phyloP scores from a whole-genome alignment of 2,797 vertebrate genomes.

The Moxostoma hubbsi region DNA sequence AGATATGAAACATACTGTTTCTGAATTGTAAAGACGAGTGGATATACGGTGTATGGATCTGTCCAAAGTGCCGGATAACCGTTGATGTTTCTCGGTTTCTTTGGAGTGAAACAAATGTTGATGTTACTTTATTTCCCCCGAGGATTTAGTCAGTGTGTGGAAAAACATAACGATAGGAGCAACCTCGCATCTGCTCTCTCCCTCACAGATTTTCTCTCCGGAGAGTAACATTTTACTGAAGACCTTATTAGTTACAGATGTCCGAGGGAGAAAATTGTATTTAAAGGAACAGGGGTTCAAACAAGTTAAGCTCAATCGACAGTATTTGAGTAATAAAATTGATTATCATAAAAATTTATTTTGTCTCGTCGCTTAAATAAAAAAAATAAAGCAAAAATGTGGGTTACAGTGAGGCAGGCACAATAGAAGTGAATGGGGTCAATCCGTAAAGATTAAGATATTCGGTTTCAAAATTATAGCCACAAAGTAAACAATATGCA shows the following conservation, averaged over 20 bases:
- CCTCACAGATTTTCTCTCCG: slow-evolving; percentile 14
- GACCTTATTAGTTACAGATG: not conserved
- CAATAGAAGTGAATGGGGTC: too few relatives aligned
- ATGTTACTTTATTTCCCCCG: slow-evolving; percentile 54
- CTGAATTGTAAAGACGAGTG: not conserved
- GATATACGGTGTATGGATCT: not conserved
- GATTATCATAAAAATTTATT: too few relatives aligned
- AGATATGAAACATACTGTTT: not conserved
- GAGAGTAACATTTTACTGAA: not conserved
- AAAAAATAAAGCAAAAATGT: too few relatives aligned
- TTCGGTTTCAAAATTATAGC: too few relatives aligned
- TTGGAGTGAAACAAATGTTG: slow-evolving; percentile 48
- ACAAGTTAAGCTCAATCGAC: not conserved
- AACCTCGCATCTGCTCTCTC: slow-evolving; percentile 67
- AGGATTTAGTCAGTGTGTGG: slow-evolving; percentile 28
- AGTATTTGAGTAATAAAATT: too few relatives aligned
- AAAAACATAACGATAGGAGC: slow-evolving; percentile 55
- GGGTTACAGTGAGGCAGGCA: too few relatives aligned
- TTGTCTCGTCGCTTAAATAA: too few relatives aligned
- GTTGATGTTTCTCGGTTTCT: slow-evolving; percentile 30
- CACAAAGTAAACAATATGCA: too few relatives aligned
- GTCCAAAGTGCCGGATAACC: slow-evolving; percentile 11
- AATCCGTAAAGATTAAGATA: too few relatives aligned
- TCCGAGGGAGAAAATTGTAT: not conserved
- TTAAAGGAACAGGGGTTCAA: not conserved